Percentiles rank a stretch among this genome's conserved stretches.
Conservation (phyloP, 2,888 invertebrate genomes). For the Eupithecia subfuscata region DNA sequence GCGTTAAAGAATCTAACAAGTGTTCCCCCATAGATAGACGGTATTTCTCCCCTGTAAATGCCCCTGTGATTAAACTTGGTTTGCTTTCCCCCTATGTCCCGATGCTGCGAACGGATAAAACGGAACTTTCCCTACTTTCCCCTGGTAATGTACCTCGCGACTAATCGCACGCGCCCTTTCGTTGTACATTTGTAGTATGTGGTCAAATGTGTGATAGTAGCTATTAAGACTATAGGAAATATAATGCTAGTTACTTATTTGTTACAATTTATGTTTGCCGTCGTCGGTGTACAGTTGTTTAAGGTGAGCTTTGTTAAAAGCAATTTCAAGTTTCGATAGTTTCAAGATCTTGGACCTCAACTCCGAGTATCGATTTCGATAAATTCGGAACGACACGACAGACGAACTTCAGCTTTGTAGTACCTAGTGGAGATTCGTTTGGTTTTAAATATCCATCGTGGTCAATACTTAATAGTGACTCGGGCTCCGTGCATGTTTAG, state of each 20-base stretch:
- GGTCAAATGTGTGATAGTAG: constrained; percentile 99
- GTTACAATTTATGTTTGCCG: constrained; percentile 99
- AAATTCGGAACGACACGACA: background rate
- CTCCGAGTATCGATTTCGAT: background rate
- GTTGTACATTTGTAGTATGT: constrained; percentile 90
- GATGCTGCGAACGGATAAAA: constrained; percentile 69
- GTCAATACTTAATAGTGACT: background rate
- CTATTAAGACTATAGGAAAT: constrained; percentile 99
- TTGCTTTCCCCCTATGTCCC: constrained; percentile 82
- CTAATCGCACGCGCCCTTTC: constrained; percentile 64
- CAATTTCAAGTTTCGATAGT: constrained; percentile 14
- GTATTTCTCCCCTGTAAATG: constrained; percentile 47
- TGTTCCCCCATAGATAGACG: constrained; percentile 38
- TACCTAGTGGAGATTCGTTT: background rate
- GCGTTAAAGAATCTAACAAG: constrained; percentile 70
- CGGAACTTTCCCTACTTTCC: constrained; percentile 59
- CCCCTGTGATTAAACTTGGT: constrained; percentile 71
- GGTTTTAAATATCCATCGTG: background rate
- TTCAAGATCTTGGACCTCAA: constrained; percentile 6
- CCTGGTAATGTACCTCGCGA: constrained; percentile 48
- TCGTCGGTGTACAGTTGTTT: constrained; percentile 99
- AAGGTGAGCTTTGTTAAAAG: constrained; percentile 88
- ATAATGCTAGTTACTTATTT: constrained; percentile 99
- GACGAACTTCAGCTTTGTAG: background rate
- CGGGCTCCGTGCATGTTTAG: constrained; percentile 39